Evolutionary conservation across 2,888 invertebrate genomes (phyloP).

Genomic region (Atethmia centrago): DNA sequence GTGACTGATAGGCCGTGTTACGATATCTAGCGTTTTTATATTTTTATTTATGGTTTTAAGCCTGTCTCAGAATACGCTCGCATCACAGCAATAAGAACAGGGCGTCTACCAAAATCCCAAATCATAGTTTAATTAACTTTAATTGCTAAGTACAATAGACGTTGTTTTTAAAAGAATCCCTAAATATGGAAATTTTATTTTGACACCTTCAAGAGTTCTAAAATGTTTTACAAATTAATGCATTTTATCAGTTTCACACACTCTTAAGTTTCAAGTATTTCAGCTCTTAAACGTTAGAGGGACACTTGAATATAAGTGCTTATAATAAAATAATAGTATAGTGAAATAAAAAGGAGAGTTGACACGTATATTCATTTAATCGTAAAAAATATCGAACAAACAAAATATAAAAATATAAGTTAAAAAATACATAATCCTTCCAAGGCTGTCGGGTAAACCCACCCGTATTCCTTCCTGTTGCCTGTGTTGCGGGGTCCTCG

Average conservation of each 20-base stretch:
- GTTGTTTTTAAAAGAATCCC: background rate
- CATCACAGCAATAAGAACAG: background rate
- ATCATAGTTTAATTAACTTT: background rate
- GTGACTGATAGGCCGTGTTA: constrained; percentile 33
- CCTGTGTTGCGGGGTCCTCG: too few relatives aligned
- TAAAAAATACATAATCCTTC: too few relatives aligned
- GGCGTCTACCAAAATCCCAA: background rate
- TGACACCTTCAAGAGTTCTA: background rate
- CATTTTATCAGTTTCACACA: background rate
- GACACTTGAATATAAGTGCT: constrained; percentile 7
- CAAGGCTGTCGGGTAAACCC: too few relatives aligned
- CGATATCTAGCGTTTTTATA: constrained; percentile 25
- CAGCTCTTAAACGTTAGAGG: background rate
- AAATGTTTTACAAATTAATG: too few relatives aligned
- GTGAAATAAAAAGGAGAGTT: too few relatives aligned
- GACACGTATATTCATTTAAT: too few relatives aligned
- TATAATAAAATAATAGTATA: too few relatives aligned
- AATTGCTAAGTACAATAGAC: background rate
- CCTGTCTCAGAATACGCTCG: background rate
- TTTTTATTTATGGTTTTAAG: constrained; percentile 19
- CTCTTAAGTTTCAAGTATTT: constrained; percentile 10
- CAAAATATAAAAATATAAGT: too few relatives aligned
- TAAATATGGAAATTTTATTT: background rate
- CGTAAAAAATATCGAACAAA: too few relatives aligned
- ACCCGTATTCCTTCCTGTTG: too few relatives aligned